Evolutionary conservation across 1,140 invertebrate species (phyloP).

Genomic region (Pollicipes pollicipes): DNA sequence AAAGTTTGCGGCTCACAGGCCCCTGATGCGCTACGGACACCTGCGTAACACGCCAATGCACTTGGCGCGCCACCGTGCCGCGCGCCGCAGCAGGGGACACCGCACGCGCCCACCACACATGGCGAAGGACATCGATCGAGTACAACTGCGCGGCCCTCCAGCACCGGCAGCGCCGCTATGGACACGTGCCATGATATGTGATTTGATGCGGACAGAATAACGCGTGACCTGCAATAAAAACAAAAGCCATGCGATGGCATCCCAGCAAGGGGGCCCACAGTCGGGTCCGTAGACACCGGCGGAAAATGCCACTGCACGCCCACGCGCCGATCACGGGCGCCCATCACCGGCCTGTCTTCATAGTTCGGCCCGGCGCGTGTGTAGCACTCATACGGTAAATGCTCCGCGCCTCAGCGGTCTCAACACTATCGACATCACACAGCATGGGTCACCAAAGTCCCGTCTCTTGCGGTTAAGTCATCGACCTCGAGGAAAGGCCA

Average conservation of each 20-base stretch:
- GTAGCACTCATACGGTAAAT: too few relatives aligned
- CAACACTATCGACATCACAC: neutral
- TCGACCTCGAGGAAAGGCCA: too few relatives aligned
- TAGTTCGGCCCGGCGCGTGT: too few relatives aligned
- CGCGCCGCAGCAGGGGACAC: too few relatives aligned
- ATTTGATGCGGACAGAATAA: neutral
- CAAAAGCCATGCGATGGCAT: neutral
- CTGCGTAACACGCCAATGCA: neutral
- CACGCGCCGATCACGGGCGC: too few relatives aligned
- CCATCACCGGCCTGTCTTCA: too few relatives aligned
- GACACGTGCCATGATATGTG: neutral
- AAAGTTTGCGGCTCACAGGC: neutral
- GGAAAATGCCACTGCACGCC: neutral
- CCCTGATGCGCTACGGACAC: neutral
- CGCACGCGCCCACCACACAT: too few relatives aligned
- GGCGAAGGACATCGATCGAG: neutral
- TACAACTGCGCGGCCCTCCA: neutral
- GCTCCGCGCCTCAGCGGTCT: too few relatives aligned
- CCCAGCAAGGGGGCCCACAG: neutral
- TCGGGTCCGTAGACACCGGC: neutral
- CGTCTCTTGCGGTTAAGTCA: neutral
- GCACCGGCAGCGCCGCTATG: neutral
- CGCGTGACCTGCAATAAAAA: neutral
- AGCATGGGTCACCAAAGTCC: neutral
- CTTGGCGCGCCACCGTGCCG: neutral